A percentile compares a stretch with the other conserved stretches of the same genome.
Evolutionary conservation across 2,113 vertebrate genomes (phyloP).

Genomic region (Gavialis gangeticus): DNA sequence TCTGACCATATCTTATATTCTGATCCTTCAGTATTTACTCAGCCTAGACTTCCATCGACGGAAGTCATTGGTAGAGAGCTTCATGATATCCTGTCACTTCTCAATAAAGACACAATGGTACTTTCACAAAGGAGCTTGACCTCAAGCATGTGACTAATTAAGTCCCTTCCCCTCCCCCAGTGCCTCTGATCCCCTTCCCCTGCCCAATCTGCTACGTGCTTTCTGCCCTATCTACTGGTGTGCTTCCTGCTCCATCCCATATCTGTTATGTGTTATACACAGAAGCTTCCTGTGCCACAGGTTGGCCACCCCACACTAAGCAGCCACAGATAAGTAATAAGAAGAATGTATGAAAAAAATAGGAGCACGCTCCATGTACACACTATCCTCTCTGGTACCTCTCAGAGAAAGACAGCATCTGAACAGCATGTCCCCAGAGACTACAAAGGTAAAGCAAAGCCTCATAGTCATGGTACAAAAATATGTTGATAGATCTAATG

Average conservation of each 20-base stretch:
- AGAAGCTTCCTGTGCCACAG: no score
- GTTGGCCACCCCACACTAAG: not conserved
- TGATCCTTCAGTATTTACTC: not conserved
- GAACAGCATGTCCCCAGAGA: not conserved
- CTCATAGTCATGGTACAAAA: not conserved
- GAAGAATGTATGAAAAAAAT: not conserved
- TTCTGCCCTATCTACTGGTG: no score
- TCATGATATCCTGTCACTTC: not conserved
- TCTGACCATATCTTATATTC: not conserved
- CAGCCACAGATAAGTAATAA: not conserved
- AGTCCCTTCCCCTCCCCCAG: no score
- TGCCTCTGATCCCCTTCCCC: no score
- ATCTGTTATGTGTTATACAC: no score
- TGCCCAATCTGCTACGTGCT: no score
- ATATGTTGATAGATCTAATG: not conserved
- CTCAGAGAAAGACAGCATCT: not conserved
- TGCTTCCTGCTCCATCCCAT: no score
- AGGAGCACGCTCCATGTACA: not conserved
- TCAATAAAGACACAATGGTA: not conserved
- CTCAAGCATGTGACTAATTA: no score
- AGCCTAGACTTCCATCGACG: not conserved
- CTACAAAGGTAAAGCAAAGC: not conserved
- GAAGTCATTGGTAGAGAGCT: not conserved
- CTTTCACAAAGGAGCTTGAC: not conserved
- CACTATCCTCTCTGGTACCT: not conserved